Percentiles rank a stretch among this genome's conserved stretches.
phyloP scores from a whole-genome alignment of 2,113 vertebrate species.

The Carettochelys insculpta region DNA sequence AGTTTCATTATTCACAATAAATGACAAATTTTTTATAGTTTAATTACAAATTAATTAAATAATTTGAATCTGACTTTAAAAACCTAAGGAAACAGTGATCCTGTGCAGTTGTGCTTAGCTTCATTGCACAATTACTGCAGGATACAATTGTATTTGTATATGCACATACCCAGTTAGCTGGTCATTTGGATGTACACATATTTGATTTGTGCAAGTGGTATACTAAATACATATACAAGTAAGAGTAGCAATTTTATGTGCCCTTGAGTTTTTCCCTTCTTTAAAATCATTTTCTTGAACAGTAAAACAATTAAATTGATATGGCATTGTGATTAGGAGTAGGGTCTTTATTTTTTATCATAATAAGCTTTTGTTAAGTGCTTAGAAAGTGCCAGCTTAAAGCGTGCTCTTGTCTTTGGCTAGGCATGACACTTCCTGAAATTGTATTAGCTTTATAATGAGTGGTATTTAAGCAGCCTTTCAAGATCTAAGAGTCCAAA shows the following conservation, averaged over 20 bases:
- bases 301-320: background rate
- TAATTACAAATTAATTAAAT: conserved; percentile 28
- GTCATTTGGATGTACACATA: background rate
- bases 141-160: background rate
- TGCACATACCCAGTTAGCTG: background rate
- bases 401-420: conserved; percentile 56
- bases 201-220: background rate
- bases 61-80: background rate
- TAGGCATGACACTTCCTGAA: conserved; percentile 45
- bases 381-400: conserved; percentile 27
- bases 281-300: background rate
- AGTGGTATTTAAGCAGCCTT: conserved; percentile 54
- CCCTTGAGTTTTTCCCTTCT: background rate
- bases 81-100: background rate
- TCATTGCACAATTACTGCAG: background rate
- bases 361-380: conserved; percentile 57
- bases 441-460: conserved; percentile 46
- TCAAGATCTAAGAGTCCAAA: conserved; percentile 10
- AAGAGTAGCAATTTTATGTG: background rate
- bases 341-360: conserved; percentile 25
- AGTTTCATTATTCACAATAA: background rate
- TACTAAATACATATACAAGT: background rate
- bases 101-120: conserved; percentile 23
- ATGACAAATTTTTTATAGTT: background rate
- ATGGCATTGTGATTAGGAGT: background rate